phyloP scores from a whole-genome alignment of 2,888 invertebrate species.

The Drosophila affinis region DNA sequence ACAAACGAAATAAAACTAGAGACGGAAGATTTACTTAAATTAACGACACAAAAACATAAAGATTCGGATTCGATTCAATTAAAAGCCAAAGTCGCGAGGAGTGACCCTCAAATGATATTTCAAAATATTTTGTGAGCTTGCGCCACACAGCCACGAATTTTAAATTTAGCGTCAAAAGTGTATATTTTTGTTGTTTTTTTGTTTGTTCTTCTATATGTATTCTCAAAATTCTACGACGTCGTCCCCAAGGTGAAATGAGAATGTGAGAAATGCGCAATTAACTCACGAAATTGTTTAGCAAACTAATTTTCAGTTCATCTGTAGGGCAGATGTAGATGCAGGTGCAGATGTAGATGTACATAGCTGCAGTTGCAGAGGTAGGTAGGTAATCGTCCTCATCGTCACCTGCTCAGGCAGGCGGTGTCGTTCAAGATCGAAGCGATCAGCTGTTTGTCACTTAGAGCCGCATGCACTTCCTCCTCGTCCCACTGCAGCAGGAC shows the following conservation, averaged over 20 bases:
- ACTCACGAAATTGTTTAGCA: constrained; percentile 23
- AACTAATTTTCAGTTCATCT: constrained; percentile 23
- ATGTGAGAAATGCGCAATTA: constrained; percentile 73
- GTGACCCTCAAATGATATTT: constrained; percentile 80
- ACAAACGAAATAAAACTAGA: constrained; percentile 20
- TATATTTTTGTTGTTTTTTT: constrained; percentile 55
- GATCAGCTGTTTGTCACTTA: constrained; percentile 93
- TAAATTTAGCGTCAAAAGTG: constrained; percentile 70
- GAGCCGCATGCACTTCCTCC: constrained; percentile 89
- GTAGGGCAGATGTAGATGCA: not conserved
- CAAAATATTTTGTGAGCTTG: constrained; percentile 66
- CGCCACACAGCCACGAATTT: constrained; percentile 63
- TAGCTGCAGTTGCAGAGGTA: not conserved
- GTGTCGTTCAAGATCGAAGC: constrained; percentile 90
- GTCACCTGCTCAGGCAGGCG: constrained; percentile 84
- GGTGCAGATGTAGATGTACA: not conserved
- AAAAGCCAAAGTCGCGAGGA: constrained; percentile 62
- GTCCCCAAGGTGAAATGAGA: constrained; percentile 70
- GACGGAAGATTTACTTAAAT: constrained; percentile 45
- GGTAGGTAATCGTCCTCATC: constrained; percentile 29
- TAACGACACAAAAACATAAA: constrained; percentile 40
- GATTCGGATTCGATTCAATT: constrained; percentile 55
- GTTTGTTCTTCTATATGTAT: constrained; percentile 45
- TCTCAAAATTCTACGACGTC: constrained; percentile 12
- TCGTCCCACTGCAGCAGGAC: constrained; percentile 93